Base-by-base conservation (phyloP, 1,140 invertebrate species). In the Coenobita brevimanus region DNA sequence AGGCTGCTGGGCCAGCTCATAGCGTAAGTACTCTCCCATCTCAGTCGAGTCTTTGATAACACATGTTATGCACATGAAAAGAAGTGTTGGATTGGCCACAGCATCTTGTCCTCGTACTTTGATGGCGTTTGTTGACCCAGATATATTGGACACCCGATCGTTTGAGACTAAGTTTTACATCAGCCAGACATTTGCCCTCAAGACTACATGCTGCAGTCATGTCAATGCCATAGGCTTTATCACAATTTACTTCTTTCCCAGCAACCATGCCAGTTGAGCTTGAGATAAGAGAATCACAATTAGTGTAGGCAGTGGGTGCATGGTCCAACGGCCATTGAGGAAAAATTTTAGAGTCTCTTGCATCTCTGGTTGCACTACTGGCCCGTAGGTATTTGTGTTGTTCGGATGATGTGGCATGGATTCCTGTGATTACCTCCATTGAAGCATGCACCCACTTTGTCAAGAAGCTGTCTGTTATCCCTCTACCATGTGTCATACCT, bases 41-140 rank as follows among this genome's bases (percentile, higher is more conserved):
- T n/a, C n/a, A n/a, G n/a, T n/a, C n/a, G n/a, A n/a, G n/a, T n/a
- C n/a, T n/a, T n/a, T n/a, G n/a, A n/a, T n/a, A n/a, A n/a, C n/a
- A n/a, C n/a, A n/a, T n/a, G n/a, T n/a, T n/a, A n/a, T n/a, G n/a
- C n/a, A n/a, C n/a, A n/a, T n/a, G n/a, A n/a, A n/a, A n/a, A n/a
- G n/a, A n/a, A n/a, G n/a, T n/a, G 64, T 24, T 24, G 8, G 8
- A 30, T 69, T 69, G 64, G 27, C 24, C 8, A 69, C 64, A 69
- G 64, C 64, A 69, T 69, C 64, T 21, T 69, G 54, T 57, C 54
- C 54, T 57, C 54, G n/a, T 57, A 13, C 54, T 57, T 57, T 57
- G 54, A 57, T 0, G 54, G 54, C 1, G 54, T 57, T 57, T 57
- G 54, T 57, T 57, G 54, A 57, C 1, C 54, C 54, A 57, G 13